Percentiles rank a stretch among this genome's conserved stretches.
Conservation (phyloP, 1,140 invertebrate genomes). For the Formica selysi region DNA sequence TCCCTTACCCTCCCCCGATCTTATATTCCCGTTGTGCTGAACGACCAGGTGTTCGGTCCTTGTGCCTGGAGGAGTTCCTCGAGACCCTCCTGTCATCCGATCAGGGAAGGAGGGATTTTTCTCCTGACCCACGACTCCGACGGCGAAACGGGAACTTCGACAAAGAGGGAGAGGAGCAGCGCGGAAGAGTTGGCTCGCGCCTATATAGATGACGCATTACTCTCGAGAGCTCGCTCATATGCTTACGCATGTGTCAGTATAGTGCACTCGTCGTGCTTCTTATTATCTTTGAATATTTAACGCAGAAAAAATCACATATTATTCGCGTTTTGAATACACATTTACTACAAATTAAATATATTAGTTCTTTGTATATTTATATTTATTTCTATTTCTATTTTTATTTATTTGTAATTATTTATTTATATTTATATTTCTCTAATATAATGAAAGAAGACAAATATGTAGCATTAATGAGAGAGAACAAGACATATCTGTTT, state of each 20-base stretch:
- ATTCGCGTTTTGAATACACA: not conserved
- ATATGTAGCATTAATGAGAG: no score
- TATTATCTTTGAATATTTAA: not conserved
- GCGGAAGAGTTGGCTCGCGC: conserved; percentile 66
- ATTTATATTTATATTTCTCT: no score
- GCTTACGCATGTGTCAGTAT: not conserved
- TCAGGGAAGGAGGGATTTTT: conserved; percentile 72
- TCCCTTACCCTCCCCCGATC: conserved; percentile 49
- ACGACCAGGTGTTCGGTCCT: conserved; percentile 80
- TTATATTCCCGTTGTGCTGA: conserved; percentile 67
- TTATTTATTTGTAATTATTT: no score
- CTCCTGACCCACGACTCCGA: conserved; percentile 67
- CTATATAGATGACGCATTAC: conserved; percentile 58
- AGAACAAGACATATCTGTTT: not conserved
- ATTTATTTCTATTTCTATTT: not conserved
- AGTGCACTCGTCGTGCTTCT: not conserved
- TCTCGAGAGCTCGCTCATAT: conserved; percentile 20
- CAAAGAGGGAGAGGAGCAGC: conserved; percentile 44
- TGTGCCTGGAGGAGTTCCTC: conserved; percentile 75
- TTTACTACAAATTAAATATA: not conserved
- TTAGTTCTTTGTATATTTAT: not conserved
- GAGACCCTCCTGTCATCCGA: conserved; percentile 77
- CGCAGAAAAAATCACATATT: not conserved
- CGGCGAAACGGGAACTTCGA: conserved; percentile 68
- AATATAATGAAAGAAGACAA: not conserved